Evolutionary conservation across 2,888 invertebrate genomes (phyloP).

Genomic region (Rotaria magnacalcarata): DNA sequence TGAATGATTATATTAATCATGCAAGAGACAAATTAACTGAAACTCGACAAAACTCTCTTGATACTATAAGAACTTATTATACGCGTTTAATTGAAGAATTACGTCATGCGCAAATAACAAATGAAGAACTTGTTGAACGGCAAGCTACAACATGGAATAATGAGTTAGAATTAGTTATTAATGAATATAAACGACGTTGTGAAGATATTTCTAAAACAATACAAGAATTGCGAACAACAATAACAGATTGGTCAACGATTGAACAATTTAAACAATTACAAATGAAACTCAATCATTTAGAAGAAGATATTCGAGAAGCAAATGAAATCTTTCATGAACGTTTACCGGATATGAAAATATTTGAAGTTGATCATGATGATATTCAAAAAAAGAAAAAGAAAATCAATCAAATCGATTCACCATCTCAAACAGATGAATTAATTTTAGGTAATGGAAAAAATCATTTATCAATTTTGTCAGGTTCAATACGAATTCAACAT

Average conservation of each 20-base stretch:
- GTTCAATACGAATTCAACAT: neutral
- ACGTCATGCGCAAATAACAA: neutral
- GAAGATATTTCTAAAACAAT: neutral
- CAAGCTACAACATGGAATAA: neutral
- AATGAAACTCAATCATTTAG: constrained; percentile 1
- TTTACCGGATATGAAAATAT: constrained; percentile 1
- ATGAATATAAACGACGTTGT: neutral
- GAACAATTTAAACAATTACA: constrained; percentile 36
- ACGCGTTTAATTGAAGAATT: neutral
- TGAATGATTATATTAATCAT: constrained; percentile 2
- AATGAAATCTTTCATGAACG: neutral
- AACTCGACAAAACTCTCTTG: neutral
- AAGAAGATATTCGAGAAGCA: constrained; percentile 6
- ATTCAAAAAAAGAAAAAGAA: neutral
- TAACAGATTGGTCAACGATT: constrained; percentile 21
- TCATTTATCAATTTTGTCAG: neutral
- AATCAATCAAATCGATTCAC: neutral
- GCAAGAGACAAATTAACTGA: neutral
- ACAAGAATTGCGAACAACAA: neutral
- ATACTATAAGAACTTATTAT: neutral
- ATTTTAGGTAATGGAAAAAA: neutral
- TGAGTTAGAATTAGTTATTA: neutral
- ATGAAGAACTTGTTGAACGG: neutral
- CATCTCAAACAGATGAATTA: constrained; percentile 15
- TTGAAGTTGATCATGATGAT: neutral